Evolutionary conservation across 2,797 vertebrate genomes (phyloP).

Genomic region (Sandelia bainsii): DNA sequence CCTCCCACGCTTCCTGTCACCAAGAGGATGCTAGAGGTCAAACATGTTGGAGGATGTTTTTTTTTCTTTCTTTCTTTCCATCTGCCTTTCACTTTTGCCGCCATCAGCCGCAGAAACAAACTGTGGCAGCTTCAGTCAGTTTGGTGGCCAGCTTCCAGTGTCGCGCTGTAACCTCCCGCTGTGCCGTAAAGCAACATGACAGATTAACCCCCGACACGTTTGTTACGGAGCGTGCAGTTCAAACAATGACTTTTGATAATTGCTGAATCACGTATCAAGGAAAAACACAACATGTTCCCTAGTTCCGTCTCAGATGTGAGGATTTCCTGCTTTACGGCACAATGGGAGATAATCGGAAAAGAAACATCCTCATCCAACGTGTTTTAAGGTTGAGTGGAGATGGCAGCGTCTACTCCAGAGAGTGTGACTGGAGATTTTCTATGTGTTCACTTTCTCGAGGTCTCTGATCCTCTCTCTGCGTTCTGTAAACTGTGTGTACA

Average conservation of each 20-base stretch:
- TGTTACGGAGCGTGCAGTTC: background rate
- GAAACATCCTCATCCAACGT: background rate
- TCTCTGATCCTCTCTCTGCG: background rate
- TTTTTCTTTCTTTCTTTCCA: background rate
- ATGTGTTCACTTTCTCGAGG: background rate
- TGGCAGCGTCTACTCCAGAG: too few species aligned
- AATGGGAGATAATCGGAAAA: background rate
- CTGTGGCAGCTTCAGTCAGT: background rate
- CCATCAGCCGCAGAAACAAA: background rate
- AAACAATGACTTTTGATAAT: background rate
- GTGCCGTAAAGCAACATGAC: background rate
- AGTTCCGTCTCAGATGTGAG: too few species aligned
- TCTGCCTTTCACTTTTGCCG: background rate
- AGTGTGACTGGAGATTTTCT: background rate
- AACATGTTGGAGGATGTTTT: constrained; percentile 7
- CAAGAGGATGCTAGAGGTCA: constrained; percentile 43
- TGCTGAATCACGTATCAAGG: background rate
- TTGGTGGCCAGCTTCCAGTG: background rate
- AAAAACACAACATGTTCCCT: too few species aligned
- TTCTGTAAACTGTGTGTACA: background rate
- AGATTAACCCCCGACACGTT: accelerated
- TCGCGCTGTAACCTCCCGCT: background rate
- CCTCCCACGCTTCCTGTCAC: constrained; percentile 56
- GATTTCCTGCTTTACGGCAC: background rate
- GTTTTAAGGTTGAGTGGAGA: background rate